A percentile compares a stretch with the other conserved stretches of the same genome.
phyloP scores from a whole-genome alignment of 1,140 invertebrate species.

The Sitobion miscanthi region DNA sequence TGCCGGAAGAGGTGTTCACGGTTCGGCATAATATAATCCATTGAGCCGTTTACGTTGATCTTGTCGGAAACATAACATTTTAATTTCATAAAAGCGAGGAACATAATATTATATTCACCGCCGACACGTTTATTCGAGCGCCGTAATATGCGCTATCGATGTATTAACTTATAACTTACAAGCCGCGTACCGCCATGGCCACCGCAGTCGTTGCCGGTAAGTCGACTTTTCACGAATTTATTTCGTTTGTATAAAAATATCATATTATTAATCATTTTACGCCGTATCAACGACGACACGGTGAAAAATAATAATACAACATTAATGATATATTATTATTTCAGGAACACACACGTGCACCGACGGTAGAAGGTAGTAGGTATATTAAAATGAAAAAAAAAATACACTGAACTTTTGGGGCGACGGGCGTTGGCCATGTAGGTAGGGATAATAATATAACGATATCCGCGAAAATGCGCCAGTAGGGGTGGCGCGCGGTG shows the following conservation, averaged over 20 bases:
- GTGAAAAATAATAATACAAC: not conserved
- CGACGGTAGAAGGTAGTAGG: not conserved
- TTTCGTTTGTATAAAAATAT: not conserved
- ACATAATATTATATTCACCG: not conserved
- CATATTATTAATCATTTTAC: not conserved
- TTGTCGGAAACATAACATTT: not conserved
- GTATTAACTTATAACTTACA: not conserved
- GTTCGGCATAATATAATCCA: not conserved
- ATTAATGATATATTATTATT: slow-evolving; percentile 15
- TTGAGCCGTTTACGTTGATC: not conserved
- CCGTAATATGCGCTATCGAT: not conserved
- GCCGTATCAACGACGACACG: not conserved
- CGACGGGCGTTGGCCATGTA: not conserved
- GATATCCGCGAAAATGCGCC: not conserved
- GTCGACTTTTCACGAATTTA: not conserved
- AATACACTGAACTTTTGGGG: not conserved
- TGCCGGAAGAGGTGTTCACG: too few species aligned
- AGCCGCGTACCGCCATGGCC: not conserved
- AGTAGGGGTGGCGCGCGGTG: not conserved
- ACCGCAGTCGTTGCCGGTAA: not conserved
- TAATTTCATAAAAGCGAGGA: not conserved
- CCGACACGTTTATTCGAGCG: not conserved
- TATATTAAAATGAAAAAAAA: not conserved
- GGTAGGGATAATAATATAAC: not conserved
- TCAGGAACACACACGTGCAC: not conserved